Conservation (phyloP, 2,888 invertebrate species). For the Zhengitettix transpicula region DNA sequence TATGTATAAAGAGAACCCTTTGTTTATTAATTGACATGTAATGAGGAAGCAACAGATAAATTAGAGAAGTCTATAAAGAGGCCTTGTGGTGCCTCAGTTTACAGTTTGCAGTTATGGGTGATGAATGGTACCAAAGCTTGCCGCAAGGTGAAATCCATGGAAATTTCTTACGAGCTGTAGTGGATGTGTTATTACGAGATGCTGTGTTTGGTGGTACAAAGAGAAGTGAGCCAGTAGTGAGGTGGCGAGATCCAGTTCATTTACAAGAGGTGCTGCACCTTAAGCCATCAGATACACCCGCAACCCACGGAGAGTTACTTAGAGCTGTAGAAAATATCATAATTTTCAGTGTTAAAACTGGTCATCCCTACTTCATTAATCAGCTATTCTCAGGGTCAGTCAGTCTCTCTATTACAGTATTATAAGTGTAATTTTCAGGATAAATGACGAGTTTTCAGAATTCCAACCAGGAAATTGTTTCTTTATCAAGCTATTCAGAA, state of each 20-base stretch:
- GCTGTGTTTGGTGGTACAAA: slow-evolving; percentile 60
- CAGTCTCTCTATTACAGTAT: neutral
- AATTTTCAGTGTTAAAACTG: slow-evolving; percentile 76
- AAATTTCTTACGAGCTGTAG: slow-evolving; percentile 49
- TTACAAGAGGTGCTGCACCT: slow-evolving; percentile 50
- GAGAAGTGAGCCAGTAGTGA: slow-evolving; percentile 55
- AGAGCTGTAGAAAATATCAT: slow-evolving; percentile 52
- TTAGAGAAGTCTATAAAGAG: neutral
- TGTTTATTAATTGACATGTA: neutral
- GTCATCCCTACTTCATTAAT: slow-evolving; percentile 78
- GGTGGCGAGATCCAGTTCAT: slow-evolving; percentile 63
- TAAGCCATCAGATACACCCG: slow-evolving; percentile 36
- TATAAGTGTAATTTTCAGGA: too few species aligned
- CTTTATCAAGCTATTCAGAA: too few species aligned
- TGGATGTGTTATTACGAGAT: slow-evolving; percentile 53
- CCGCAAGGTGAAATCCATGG: slow-evolving; percentile 49
- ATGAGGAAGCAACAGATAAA: neutral
- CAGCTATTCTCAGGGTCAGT: slow-evolving; percentile 58
- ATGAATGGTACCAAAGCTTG: slow-evolving; percentile 19
- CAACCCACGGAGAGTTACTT: slow-evolving; percentile 49
- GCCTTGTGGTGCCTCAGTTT: neutral
- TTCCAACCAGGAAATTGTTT: too few species aligned
- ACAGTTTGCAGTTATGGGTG: neutral
- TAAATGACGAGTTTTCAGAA: too few species aligned
- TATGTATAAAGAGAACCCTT: neutral